These are phyloP conservation scores for Oasisia sp. DNA, from an alignment of 2,888 invertebrate species.

Conservation along the genomic window DNA sequence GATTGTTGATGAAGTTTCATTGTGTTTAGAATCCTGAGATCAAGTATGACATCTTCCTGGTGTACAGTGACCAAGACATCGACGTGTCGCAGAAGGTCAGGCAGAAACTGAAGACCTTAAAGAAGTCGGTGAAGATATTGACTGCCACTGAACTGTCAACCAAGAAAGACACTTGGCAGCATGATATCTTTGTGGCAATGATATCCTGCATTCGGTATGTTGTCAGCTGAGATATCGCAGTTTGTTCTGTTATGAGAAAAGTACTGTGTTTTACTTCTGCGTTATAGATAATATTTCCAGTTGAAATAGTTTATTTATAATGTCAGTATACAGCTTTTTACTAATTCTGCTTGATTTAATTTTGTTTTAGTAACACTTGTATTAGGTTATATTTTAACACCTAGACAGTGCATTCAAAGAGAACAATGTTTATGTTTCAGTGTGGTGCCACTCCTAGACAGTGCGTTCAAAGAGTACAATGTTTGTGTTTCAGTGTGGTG, in stretches of 20 bases:
- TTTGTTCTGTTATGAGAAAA: background rate
- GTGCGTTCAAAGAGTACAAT: background rate
- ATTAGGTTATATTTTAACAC: too few species aligned
- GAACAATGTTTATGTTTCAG: conserved; percentile 40
- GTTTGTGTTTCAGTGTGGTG: conserved; percentile 49
- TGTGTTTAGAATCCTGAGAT: conserved; percentile 25
- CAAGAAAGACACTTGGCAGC: conserved; percentile 33
- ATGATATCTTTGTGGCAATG: conserved; percentile 33
- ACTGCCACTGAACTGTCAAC: conserved; percentile 23
- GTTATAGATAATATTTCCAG: background rate
- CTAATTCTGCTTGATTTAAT: background rate
- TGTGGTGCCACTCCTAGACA: conserved; percentile 35
- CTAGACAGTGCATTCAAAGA: too few species aligned
- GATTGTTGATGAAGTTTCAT: background rate
- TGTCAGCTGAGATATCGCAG: background rate
- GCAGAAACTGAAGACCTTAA: conserved; percentile 14
- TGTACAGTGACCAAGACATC: conserved; percentile 25
- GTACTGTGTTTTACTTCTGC: background rate
- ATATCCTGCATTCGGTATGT: conserved; percentile 20
- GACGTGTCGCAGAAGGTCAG: background rate
- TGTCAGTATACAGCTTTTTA: background rate
- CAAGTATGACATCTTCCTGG: conserved; percentile 30
- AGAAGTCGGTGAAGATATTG: conserved; percentile 17
- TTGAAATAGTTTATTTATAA: background rate
- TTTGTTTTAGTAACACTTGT: background rate